Evolutionary conservation across 2,797 vertebrate species (phyloP).

Genomic region (Cygnus olor): DNA sequence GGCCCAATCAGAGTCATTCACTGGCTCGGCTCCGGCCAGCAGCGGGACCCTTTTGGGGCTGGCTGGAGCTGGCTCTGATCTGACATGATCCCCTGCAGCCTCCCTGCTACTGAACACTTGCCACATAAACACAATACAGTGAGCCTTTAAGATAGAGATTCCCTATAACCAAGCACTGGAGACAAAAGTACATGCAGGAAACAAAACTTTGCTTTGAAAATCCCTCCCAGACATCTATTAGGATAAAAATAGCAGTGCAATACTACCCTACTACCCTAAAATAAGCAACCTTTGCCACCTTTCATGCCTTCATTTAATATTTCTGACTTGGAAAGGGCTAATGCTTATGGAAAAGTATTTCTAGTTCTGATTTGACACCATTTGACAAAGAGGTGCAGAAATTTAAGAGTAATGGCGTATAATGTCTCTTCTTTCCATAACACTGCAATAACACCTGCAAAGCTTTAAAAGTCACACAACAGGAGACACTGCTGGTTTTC

Average conservation of each 20-base stretch:
- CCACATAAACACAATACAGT: too few relatives aligned
- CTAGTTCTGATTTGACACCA: accelerated
- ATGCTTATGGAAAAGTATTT: background rate
- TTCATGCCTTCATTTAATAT: background rate
- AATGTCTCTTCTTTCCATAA: background rate
- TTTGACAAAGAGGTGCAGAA: background rate
- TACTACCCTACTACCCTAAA: background rate
- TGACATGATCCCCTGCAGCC: too few relatives aligned
- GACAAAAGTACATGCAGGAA: background rate
- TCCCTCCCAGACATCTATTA: accelerated
- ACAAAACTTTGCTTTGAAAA: background rate
- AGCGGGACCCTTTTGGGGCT: too few relatives aligned
- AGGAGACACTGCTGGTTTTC: background rate
- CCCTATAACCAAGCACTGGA: background rate
- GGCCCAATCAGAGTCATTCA: too few relatives aligned
- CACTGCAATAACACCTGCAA: background rate
- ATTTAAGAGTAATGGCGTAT: background rate
- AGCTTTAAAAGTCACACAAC: background rate
- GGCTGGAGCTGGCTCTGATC: too few relatives aligned
- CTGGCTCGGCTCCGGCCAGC: too few relatives aligned
- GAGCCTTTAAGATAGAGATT: background rate
- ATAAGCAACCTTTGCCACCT: background rate
- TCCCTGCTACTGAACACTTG: too few relatives aligned
- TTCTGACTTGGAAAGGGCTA: background rate
- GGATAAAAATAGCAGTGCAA: background rate